These are phyloP conservation scores for Sitta europaea DNA, from an alignment of 2,113 vertebrate genomes.

Conservation along the genomic window DNA sequence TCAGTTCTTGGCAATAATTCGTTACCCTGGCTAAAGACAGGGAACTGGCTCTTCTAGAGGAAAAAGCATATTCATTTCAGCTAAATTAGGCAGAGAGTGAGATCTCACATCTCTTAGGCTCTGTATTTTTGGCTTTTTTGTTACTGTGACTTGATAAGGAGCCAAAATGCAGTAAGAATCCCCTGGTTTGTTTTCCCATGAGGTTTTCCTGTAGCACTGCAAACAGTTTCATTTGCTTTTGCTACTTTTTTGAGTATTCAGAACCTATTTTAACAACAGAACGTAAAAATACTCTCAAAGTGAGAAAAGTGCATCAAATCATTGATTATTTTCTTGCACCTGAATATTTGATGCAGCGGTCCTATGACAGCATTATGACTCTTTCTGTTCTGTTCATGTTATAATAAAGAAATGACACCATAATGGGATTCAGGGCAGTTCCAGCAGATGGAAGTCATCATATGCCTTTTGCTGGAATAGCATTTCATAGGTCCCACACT, in stretches of 20 bases:
- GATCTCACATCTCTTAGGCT: fast-evolving
- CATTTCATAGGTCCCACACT: not conserved
- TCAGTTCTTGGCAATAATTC: not conserved
- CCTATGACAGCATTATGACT: not conserved
- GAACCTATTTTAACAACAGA: not conserved
- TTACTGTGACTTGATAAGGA: not conserved
- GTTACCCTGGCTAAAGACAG: not conserved
- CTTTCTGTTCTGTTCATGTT: not conserved
- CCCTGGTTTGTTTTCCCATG: not conserved
- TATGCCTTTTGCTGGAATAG: not conserved
- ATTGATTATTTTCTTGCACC: not conserved
- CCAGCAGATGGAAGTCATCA: not conserved
- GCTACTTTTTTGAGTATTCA: not conserved
- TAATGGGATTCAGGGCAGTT: not conserved
- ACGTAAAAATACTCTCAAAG: not conserved
- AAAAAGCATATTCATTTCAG: not conserved
- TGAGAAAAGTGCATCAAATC: not conserved
- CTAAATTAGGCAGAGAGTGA: not conserved
- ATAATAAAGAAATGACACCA: not conserved
- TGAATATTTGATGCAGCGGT: not conserved
- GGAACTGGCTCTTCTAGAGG: not conserved
- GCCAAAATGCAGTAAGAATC: not conserved
- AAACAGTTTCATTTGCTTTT: not conserved
- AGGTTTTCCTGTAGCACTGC: not conserved
- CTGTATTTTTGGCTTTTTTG: not conserved